Percentiles rank a stretch among this genome's conserved stretches.
phyloP scores from a whole-genome alignment of 2,888 invertebrate genomes.

The Tricholauxania praeusta region DNA sequence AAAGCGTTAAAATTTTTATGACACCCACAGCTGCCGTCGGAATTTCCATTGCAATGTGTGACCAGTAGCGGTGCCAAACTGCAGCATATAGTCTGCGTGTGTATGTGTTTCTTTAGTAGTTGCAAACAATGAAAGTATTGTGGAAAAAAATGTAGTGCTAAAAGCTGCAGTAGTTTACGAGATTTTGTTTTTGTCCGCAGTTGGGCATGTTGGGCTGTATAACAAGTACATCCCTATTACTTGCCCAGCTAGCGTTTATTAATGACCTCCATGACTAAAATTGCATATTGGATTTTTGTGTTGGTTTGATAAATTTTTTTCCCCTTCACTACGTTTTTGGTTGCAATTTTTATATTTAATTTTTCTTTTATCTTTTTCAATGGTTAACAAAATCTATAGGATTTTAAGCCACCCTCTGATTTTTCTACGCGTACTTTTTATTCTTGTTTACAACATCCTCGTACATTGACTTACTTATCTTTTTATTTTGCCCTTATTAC shows the following conservation, averaged over 20 bases:
- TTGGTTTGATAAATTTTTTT: constrained; percentile 8
- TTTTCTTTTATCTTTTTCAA: too few species aligned
- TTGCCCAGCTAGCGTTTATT: neutral
- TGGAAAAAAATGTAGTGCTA: neutral
- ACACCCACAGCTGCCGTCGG: constrained; percentile 25
- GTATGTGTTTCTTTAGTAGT: too few species aligned
- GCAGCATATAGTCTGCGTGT: too few species aligned
- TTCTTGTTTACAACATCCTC: neutral
- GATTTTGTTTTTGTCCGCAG: too few species aligned
- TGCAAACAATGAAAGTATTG: constrained; percentile 1
- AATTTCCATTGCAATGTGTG: too few species aligned
- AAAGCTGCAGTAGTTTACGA: neutral
- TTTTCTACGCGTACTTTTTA: neutral
- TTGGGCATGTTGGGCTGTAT: too few species aligned
- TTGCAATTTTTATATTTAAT: neutral
- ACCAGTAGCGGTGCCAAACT: too few species aligned
- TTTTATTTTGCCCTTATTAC: neutral
- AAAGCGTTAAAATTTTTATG: constrained; percentile 30
- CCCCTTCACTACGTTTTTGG: neutral
- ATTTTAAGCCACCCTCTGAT: too few species aligned
- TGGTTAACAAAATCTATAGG: too few species aligned
- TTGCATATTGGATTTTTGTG: constrained; percentile 25
- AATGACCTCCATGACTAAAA: constrained; percentile 20
- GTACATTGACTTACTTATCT: neutral
- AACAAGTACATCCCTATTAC: too few species aligned